Base-by-base conservation (phyloP, 2,888 invertebrate genomes). In the Seira sanloemensis region DNA sequence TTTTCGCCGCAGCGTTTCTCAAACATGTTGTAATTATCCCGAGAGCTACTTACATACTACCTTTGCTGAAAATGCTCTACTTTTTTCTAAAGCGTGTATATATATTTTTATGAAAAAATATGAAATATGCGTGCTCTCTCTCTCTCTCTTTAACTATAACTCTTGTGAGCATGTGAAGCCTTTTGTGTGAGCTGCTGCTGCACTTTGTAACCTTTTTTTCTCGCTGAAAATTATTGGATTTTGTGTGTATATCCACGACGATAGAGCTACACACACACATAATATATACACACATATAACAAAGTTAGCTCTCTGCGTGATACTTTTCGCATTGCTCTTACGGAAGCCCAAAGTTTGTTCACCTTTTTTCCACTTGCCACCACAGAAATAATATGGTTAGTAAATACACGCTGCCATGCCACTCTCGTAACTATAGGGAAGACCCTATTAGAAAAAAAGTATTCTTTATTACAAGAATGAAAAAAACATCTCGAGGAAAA, bases 331-430 rank as follows among this genome's bases (percentile, higher is more conserved):
- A 25, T 26, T 18, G 58, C 2, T 54, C 19, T 67, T 74, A 66
- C 67, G 81, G 82, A 85, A 82, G 85, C 82, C 58, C 68, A 85
- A 79, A 85, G 85, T 85, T 85, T 85, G 85, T 85, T 85, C 78
- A 85, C 81, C 85, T 78, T 85, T 72, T 69, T 58, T 27, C 27
- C 65, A 26, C 67, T 76, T 71, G 67, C 54, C 67, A 66, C 37
- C 12, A 12, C 37, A 37, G 4, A 37, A n/a, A n/a, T n/a, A n/a
- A n/a, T n/a, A n/a, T n/a, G n/a, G n/a, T 12, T 37, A 37, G 5
- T 37, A 37, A n/a, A n/a, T n/a, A n/a, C n/a, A n/a, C n/a, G n/a
- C 37, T 37, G 37, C 37, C 37, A 37, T 37, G 37, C 37, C 37
- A 37, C 37, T 12, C 4, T 12, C 4, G 12, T 37, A 37, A 37